Percentiles rank a stretch among this genome's conserved stretches.
phyloP scores from a whole-genome alignment of 2,797 vertebrate species.

The Lagocephalus sceleratus region DNA sequence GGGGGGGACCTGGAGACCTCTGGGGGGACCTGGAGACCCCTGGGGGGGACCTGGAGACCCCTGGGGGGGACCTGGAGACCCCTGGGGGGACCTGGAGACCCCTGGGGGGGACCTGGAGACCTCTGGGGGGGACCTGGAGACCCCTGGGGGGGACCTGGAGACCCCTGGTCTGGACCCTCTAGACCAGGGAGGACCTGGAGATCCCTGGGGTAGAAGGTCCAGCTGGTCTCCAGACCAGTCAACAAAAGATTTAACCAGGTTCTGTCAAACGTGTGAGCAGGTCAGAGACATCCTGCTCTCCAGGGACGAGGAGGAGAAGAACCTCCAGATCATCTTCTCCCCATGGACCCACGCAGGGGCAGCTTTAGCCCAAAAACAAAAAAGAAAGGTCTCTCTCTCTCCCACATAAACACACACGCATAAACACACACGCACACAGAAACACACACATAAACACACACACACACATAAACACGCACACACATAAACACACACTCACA shows the following conservation, averaged over 20 bases:
- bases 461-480: neutral
- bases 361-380: neutral
- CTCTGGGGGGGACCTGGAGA: too few species aligned
- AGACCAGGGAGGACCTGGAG: neutral
- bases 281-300: conserved; percentile 25
- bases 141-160: neutral
- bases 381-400: conserved; percentile 7
- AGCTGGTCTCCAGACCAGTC: neutral
- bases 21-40: too few species aligned
- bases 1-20: too few species aligned
- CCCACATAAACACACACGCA: conserved; percentile 24
- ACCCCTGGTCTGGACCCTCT: too few species aligned
- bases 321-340: conserved; percentile 18
- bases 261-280: conserved; percentile 21
- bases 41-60: too few species aligned
- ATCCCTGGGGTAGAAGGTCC: too few species aligned
- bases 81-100: too few species aligned
- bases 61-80: too few species aligned
- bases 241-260: neutral
- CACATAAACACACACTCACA: neutral
- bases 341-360: conserved; percentile 24
- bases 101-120: too few species aligned
- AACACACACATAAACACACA: too few species aligned
- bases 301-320: conserved; percentile 32
- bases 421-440: neutral